Base-by-base conservation (phyloP, 2,113 vertebrate species). In the Zosterops hypoxanthus region DNA sequence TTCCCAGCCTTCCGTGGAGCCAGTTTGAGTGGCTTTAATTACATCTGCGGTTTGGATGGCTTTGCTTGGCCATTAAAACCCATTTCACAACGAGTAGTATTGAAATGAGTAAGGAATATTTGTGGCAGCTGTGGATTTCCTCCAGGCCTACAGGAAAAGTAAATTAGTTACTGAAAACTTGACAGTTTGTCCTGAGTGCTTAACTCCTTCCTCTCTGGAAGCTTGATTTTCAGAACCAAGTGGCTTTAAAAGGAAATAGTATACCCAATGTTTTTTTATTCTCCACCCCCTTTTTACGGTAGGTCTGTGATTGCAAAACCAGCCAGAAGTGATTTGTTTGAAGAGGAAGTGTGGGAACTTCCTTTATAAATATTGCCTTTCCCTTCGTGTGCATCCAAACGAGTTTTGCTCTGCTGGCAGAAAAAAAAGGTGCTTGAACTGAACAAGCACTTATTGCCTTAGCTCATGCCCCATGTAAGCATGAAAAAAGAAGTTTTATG, bases 51-150 rank as follows among this genome's bases (percentile, higher is more conserved):
- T 94, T 96, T 97, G 91, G 75, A 91, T 95, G 17, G 5, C 83
- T 96, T 96, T 59, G 82, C 81, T 55, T 82, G 71, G 81, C 93
- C 79, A 91, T 95, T 95, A 95, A 95, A 97, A 97, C 78, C 92
- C 90, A 91, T 96, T 97, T 91, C 90, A 95, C 93, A 95, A 94
- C n/a, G 72, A 84, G 76, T 29, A 86, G 79, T 69, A 95, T 87
- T 96, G 96, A 96, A 97, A 80, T 8, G 1, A 94, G 90, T n/a
- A 57, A 93, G 72, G 82, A 95, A 94, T 97, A 85, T 94, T 91
- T 96, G 97, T 94, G 96, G 95, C 5, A n/a, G 79, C 69, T 93
- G 93, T 97, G 97, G 95, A 92, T 96, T 97, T 97, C 93, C 95
- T 97, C 79, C 92, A 94, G 92, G 86, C 76, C 95, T 96, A 88